phyloP scores from a whole-genome alignment of 2,888 invertebrate species.

The Hydrotaea diabolus region DNA sequence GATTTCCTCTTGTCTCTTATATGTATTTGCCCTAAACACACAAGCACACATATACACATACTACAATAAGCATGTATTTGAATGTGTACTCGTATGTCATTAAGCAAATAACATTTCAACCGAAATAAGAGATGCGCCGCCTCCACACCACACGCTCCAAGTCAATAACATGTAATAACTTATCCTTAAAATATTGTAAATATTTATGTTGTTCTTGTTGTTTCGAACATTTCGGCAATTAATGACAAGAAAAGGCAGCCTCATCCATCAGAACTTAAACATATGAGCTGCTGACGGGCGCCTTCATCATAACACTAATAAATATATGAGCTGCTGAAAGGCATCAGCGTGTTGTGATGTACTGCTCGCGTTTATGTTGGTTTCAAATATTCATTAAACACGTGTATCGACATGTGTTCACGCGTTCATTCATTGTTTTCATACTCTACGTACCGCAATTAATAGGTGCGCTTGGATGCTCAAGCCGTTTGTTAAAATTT shows the following conservation, averaged over 20 bases:
- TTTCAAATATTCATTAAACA: conserved; percentile 20
- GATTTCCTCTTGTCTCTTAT: conserved; percentile 23
- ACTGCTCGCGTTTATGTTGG: not conserved
- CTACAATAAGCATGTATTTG: not conserved
- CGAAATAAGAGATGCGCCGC: not conserved
- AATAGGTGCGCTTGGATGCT: not conserved
- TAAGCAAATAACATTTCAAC: conserved; percentile 6
- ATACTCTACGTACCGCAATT: not conserved
- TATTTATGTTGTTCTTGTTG: conserved; percentile 6
- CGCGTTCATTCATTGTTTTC: not conserved
- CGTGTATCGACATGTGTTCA: not conserved
- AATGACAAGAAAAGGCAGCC: conserved; percentile 9
- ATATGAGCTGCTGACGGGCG: not conserved
- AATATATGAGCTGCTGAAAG: not conserved
- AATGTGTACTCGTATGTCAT: not conserved
- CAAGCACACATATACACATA: no score
- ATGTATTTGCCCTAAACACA: no score
- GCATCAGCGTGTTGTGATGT: not conserved
- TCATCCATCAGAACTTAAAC: not conserved
- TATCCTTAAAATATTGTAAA: conserved; percentile 28
- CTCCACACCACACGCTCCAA: not conserved
- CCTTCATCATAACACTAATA: no score
- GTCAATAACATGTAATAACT: conserved; percentile 12
- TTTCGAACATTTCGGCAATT: conserved; percentile 2
- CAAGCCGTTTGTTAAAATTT: no score